Evolutionary conservation across 1,140 invertebrate species (phyloP).

Genomic region (Megalonaias nervosa): DNA sequence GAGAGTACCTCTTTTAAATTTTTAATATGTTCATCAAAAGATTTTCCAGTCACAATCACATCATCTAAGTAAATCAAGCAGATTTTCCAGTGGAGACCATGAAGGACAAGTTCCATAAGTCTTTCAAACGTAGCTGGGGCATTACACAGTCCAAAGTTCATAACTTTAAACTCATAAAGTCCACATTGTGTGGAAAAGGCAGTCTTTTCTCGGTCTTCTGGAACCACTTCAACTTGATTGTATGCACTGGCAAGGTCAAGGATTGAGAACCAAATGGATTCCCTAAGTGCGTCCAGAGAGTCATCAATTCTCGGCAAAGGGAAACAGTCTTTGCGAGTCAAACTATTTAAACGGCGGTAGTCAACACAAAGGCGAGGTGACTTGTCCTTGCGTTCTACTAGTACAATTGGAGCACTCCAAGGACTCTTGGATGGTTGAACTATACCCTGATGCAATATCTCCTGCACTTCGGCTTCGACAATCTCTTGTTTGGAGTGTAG

Average conservation of each 20-base stretch:
- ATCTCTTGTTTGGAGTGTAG: conserved; percentile 15
- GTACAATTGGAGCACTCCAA: conserved; percentile 33
- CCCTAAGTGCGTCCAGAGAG: neutral
- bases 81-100: neutral
- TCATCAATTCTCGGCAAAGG: conserved; percentile 11
- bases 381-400: conserved; percentile 42
- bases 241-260: neutral
- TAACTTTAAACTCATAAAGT: no score
- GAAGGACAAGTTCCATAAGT: conserved; percentile 5
- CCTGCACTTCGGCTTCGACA: conserved; percentile 14
- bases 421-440: conserved; percentile 36
- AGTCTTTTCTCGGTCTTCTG: neutral
- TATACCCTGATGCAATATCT: conserved; percentile 21
- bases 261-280: conserved; percentile 1
- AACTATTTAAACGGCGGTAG: neutral
- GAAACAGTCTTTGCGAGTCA: conserved; percentile 5
- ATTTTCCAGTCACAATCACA: neutral
- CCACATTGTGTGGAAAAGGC: no score
- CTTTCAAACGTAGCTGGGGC: conserved; percentile 9
- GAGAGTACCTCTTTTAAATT: conserved; percentile 8
- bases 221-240: conserved; percentile 2
- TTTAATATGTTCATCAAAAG: neutral
- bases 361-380: no score
- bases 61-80: neutral
- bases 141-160: no score